Evolutionary conservation across 2,888 invertebrate species (phyloP).

Genomic region (Drosophila percnosoma): DNA sequence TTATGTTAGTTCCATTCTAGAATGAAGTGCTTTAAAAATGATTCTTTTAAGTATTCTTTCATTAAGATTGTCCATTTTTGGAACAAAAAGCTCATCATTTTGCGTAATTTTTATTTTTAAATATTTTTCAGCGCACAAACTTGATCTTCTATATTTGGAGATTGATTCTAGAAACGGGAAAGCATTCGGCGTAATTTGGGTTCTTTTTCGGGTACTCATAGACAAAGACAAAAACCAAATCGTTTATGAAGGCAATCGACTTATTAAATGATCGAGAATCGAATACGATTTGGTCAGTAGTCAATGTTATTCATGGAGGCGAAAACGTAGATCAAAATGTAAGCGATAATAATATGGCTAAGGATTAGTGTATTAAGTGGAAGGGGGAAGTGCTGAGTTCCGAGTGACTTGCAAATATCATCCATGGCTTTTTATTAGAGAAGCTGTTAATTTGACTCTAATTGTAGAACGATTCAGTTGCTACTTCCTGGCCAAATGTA

Average conservation of each 20-base stretch:
- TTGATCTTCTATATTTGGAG: background rate
- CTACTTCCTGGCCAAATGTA: conserved; percentile 64
- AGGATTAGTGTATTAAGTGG: conserved; percentile 59
- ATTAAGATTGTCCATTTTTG: background rate
- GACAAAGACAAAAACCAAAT: background rate
- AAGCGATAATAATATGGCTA: conserved; percentile 50
- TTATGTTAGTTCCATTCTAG: background rate
- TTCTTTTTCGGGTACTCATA: conserved; percentile 1
- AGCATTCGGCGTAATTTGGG: background rate
- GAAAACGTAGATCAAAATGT: conserved; percentile 23
- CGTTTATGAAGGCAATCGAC: conserved; percentile 25
- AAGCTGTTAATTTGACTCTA: conserved; percentile 72
- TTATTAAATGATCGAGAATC: conserved; percentile 31
- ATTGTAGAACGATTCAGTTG: conserved; percentile 68
- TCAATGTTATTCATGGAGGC: conserved; percentile 24
- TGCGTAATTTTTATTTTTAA: no score
- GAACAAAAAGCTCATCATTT: background rate
- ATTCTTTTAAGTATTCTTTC: background rate
- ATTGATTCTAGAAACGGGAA: background rate
- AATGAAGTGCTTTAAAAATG: background rate
- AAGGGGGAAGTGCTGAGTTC: conserved; percentile 22
- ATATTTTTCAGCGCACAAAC: background rate
- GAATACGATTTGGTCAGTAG: background rate
- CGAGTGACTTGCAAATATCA: conserved; percentile 58
- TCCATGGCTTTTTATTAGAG: conserved; percentile 53